Evolutionary conservation across 2,888 invertebrate genomes (phyloP).

Genomic region (Tipula helvola): DNA sequence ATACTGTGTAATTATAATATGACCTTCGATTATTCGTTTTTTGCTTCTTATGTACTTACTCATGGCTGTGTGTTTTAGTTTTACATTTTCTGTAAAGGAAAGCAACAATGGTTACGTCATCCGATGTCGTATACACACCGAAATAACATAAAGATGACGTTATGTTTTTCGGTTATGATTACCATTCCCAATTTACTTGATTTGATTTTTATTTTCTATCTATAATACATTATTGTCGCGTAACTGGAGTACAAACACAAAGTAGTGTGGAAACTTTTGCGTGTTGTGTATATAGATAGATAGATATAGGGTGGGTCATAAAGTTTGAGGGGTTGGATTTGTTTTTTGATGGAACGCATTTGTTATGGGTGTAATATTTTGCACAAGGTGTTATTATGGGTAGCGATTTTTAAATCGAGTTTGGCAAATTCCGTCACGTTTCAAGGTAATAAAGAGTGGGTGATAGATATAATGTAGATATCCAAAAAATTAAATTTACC

Average conservation of each 20-base stretch:
- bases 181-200: neutral
- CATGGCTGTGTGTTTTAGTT: neutral
- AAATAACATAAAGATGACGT: neutral
- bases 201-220: neutral
- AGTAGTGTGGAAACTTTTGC: neutral
- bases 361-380: neutral
- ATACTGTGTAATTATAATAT: neutral
- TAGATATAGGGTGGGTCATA: neutral
- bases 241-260: neutral
- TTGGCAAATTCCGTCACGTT: no score
- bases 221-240: neutral
- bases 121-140: neutral
- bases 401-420: neutral
- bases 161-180: neutral
- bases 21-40: neutral
- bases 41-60: neutral
- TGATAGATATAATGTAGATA: no score
- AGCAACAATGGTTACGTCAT: neutral
- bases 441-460: no score
- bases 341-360: neutral
- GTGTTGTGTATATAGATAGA: neutral
- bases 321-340: neutral
- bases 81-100: neutral
- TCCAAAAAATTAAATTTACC: neutral
- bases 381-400: neutral